phyloP scores from a whole-genome alignment of 2,797 vertebrate genomes.

The Pyrrhura leucotis region DNA sequence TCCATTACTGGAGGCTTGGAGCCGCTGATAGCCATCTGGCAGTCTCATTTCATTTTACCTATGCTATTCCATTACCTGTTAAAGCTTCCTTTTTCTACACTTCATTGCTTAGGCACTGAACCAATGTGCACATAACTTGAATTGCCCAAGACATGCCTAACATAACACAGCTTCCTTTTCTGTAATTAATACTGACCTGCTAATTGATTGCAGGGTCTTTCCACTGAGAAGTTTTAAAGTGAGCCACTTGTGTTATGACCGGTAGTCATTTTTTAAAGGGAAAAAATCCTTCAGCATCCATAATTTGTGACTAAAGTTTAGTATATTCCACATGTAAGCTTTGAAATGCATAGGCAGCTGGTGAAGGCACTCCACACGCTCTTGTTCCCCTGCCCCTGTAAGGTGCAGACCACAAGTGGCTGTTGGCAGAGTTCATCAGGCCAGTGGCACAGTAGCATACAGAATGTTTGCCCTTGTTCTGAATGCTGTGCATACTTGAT shows the following conservation, averaged over 20 bases:
- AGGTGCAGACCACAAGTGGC: background rate
- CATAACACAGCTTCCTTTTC: background rate
- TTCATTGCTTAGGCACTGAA: background rate
- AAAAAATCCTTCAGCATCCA: background rate
- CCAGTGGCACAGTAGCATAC: fast-evolving
- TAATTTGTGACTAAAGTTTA: background rate
- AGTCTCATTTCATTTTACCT: background rate
- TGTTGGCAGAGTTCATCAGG: background rate
- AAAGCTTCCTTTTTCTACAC: background rate
- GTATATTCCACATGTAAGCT: background rate
- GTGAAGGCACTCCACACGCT: fast-evolving
- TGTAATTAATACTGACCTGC: background rate
- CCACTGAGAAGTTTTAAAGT: background rate
- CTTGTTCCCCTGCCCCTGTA: background rate
- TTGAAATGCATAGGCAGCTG: background rate
- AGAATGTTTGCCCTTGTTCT: background rate
- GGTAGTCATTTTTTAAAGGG: background rate
- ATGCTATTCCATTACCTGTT: background rate
- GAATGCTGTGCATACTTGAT: background rate
- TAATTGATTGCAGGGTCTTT: background rate
- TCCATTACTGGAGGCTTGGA: background rate
- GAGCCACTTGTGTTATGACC: background rate
- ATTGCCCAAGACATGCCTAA: background rate
- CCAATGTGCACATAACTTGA: background rate
- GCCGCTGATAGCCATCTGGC: background rate